A percentile compares a stretch with the other conserved stretches of the same genome.
Conservation (phyloP, 2,888 invertebrate genomes). For the Nomada hirtipes region DNA sequence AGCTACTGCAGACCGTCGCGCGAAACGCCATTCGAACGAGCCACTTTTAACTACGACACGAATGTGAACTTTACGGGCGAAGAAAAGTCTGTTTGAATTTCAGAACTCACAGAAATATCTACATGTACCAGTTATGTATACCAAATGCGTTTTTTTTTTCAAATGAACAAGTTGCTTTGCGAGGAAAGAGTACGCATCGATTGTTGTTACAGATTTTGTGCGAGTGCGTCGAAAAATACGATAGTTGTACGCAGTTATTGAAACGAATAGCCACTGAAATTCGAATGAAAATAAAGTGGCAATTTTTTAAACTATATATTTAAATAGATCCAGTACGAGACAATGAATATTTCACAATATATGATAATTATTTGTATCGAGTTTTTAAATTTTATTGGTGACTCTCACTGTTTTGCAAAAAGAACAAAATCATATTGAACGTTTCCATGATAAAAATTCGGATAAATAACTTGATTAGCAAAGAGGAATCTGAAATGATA, state of each 20-base stretch:
- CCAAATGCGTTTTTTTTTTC: neutral
- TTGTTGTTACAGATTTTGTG: neutral
- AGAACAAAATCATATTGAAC: too few species aligned
- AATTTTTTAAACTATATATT: too few species aligned
- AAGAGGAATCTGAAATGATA: too few species aligned
- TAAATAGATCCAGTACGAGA: neutral
- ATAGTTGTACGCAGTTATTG: too few species aligned
- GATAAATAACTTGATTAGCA: too few species aligned
- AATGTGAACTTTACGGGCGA: conserved; percentile 41
- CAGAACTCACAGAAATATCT: neutral
- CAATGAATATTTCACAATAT: neutral
- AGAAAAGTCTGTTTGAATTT: conserved; percentile 31
- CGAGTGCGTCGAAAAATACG: too few species aligned
- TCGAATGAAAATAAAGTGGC: neutral
- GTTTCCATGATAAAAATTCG: too few species aligned
- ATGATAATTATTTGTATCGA: too few species aligned
- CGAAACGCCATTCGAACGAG: conserved; percentile 33
- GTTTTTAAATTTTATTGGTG: too few species aligned
- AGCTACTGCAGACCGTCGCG: conserved; percentile 29
- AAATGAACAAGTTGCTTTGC: neutral
- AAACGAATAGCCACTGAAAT: neutral
- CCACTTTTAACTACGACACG: conserved; percentile 16
- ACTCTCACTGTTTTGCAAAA: too few species aligned
- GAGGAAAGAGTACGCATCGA: neutral
- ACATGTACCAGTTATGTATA: neutral